Conservation (phyloP, 1,140 invertebrate genomes). For the Drosophila subobscura region DNA sequence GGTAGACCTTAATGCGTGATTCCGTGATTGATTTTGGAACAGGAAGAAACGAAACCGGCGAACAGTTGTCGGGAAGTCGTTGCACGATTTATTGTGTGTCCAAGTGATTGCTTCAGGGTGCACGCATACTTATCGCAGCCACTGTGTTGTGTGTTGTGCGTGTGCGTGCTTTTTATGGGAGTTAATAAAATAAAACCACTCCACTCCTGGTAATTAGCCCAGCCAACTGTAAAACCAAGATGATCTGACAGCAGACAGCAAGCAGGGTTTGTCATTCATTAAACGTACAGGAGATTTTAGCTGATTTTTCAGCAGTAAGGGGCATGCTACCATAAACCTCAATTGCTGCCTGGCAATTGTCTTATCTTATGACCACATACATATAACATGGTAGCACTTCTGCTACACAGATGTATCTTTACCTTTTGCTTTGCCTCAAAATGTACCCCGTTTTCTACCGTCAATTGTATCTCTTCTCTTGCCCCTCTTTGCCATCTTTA, state of each 20-base stretch:
- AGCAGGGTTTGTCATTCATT: conserved; percentile 31
- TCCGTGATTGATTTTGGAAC: conserved; percentile 66
- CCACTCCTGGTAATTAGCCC: conserved; percentile 50
- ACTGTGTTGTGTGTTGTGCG: conserved; percentile 23
- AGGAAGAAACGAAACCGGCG: conserved; percentile 49
- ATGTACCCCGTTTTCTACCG: no score
- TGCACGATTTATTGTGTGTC: conserved; percentile 50
- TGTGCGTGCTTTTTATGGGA: conserved; percentile 5
- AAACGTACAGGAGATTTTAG: conserved; percentile 41
- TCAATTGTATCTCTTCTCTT: no score
- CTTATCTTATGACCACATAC: conserved; percentile 63
- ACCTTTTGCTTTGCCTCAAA: conserved; percentile 1
- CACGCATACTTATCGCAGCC: conserved; percentile 38
- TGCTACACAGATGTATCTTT: background rate
- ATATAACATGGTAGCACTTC: conserved; percentile 57
- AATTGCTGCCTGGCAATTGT: conserved; percentile 64
- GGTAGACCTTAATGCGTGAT: conserved; percentile 45
- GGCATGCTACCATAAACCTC: conserved; percentile 48
- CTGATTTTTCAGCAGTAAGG: conserved; percentile 27
- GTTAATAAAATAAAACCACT: background rate
- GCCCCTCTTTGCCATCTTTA: background rate
- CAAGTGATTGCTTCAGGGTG: conserved; percentile 27
- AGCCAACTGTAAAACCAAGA: conserved; percentile 57
- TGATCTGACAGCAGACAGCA: conserved; percentile 23
- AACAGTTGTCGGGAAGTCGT: conserved; percentile 48